These are phyloP conservation scores for Hippoglossus hippoglossus DNA, from an alignment of 2,797 vertebrate species.

Conservation along the genomic window DNA sequence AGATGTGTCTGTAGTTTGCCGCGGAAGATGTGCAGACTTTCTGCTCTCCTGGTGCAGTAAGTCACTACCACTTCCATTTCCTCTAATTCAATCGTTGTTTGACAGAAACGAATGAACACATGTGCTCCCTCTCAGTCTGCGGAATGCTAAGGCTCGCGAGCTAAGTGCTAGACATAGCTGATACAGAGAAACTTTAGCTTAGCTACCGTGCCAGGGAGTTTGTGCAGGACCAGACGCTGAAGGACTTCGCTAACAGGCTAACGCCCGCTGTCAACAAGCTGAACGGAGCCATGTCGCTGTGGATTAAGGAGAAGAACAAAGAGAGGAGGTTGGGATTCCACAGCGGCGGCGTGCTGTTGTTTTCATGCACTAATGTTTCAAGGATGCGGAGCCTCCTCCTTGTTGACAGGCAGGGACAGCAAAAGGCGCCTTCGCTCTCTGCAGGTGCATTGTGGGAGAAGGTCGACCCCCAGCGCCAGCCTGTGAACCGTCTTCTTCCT, in stretches of 20 bases:
- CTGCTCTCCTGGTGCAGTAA: neutral
- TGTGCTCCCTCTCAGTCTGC: neutral
- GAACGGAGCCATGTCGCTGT: slow-evolving; percentile 75
- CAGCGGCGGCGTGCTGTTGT: neutral
- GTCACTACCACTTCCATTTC: neutral
- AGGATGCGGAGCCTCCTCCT: neutral
- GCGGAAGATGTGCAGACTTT: too few relatives aligned
- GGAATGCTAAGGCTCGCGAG: neutral
- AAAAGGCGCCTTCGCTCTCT: slow-evolving; percentile 64
- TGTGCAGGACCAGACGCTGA: slow-evolving; percentile 66
- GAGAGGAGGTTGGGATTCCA: neutral
- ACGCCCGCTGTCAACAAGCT: slow-evolving; percentile 65
- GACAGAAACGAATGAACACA: neutral
- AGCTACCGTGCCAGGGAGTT: slow-evolving; percentile 74
- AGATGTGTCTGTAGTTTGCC: too few relatives aligned
- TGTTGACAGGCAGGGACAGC: slow-evolving; percentile 30
- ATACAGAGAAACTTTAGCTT: neutral
- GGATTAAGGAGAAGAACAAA: rapidly evolving
- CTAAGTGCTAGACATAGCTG: neutral
- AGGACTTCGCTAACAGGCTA: slow-evolving; percentile 71
- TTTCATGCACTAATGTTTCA: slow-evolving; percentile 7
- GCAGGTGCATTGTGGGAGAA: slow-evolving; percentile 74
- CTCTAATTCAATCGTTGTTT: too few relatives aligned
- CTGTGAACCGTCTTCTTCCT: too few relatives aligned
- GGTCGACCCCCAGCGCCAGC: neutral